Evolutionary conservation across 2,113 vertebrate species (phyloP), one percentile per base, ranked within the genome.

Genomic region (Platysternon megacephalum): DNA sequence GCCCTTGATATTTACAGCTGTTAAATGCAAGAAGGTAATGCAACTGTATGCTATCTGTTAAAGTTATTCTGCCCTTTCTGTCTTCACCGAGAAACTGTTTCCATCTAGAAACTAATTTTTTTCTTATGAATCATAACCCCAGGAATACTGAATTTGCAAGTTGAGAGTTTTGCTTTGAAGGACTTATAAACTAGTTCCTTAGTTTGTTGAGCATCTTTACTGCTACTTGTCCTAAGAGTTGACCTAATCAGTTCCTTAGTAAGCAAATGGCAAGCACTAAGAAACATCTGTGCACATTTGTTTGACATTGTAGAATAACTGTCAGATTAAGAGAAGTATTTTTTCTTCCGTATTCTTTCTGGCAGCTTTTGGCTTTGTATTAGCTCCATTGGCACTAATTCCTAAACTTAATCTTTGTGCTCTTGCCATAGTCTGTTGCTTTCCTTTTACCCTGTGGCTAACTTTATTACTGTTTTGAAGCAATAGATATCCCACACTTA

Each of bases 381-480:
- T 22, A 39, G 22, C n/a, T n/a, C 12, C 85, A 61, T 51, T 87
- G 48, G 49, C n/a, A 44, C 29, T n/a, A 58, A 96, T 96, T 97
- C 90, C 82, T 96, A 72, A 88, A 76, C 79, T 91, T 68, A 4
- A 29, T 91, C 72, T 94, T 93, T 84, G 74, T 21, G 1, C 86
- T 48, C 46, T 94, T 0, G 0, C 93, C 88, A 82, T 61, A 91
- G 92, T 91, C 93, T 94, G 92, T 53, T 95, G 82, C 87, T 93
- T 91, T 95, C 79, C 80, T 93, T 91, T 94, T 72, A 53, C 58
- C 93, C 93, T 93, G 90, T 94, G 91, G 78, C 83, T 96, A 65
- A 85, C 89, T 90, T 90, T 49, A 87, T 91, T 79, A 48, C 76
- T 88, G 35, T 88, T 61, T 81, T 87, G 79, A 91, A 94, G 91